Conservation (phyloP, 2,797 vertebrate species). For the Ibycter americanus region DNA sequence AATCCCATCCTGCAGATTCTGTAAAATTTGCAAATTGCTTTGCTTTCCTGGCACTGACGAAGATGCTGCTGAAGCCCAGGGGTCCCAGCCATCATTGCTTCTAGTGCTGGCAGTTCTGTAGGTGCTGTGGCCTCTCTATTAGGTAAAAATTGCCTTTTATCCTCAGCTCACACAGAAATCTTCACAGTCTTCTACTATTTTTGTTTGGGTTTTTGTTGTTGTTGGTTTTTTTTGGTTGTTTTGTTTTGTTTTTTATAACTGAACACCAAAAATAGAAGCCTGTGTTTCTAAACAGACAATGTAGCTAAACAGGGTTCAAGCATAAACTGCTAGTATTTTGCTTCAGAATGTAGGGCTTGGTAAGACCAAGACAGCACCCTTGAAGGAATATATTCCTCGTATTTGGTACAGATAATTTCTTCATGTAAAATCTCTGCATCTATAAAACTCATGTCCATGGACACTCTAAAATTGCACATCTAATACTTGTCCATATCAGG, state of each 20-base stretch:
- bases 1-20: neutral
- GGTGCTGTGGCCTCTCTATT: neutral
- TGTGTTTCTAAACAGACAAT: neutral
- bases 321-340: neutral
- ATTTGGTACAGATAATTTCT: neutral
- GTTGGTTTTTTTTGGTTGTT: neutral
- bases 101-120: neutral
- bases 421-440: neutral
- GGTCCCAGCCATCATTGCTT: neutral
- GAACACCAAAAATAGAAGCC: neutral
- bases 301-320: neutral
- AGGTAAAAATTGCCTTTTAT: neutral
- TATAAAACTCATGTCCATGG: neutral
- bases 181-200: neutral
- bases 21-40: neutral
- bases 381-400: neutral
- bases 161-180: neutral
- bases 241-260: neutral
- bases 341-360: neutral
- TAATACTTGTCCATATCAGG: neutral
- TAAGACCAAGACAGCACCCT: neutral
- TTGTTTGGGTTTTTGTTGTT: neutral
- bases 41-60: neutral
- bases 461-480: neutral
- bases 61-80: neutral